phyloP scores from a whole-genome alignment of 2,113 vertebrate genomes.

The Megaceryle maxima region DNA sequence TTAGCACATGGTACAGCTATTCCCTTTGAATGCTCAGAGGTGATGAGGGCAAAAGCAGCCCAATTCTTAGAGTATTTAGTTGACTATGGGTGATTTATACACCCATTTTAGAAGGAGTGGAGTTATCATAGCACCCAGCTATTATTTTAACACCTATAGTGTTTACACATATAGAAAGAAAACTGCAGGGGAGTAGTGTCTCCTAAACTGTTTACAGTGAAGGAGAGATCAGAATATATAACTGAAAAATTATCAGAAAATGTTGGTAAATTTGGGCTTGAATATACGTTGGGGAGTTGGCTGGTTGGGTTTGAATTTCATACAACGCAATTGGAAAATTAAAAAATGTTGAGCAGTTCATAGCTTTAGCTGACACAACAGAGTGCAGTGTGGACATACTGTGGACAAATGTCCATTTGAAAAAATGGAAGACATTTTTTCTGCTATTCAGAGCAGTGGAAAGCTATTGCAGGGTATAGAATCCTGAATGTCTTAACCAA shows the following conservation, averaged over 20 bases:
- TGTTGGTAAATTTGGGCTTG: neutral
- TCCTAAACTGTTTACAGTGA: neutral
- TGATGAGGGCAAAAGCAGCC: neutral
- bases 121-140: neutral
- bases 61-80: neutral
- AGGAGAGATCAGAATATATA: neutral
- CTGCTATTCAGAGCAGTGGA: neutral
- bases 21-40: neutral
- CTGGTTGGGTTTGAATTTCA: neutral
- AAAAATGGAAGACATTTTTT: neutral
- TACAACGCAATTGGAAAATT: neutral
- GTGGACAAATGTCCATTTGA: neutral
- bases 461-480: neutral
- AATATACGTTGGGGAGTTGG: rapidly evolving
- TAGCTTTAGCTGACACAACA: neutral
- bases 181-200: neutral
- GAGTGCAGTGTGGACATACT: neutral
- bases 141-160: neutral
- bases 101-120: neutral
- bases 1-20: neutral
- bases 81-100: neutral
- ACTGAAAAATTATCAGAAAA: neutral
- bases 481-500: neutral
- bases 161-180: neutral
- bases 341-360: neutral